Percentiles rank a stretch among this genome's conserved stretches.
These are phyloP conservation scores for Patella ulyssiponensis DNA, from an alignment of 2,888 invertebrate species.

Conservation along the genomic window DNA sequence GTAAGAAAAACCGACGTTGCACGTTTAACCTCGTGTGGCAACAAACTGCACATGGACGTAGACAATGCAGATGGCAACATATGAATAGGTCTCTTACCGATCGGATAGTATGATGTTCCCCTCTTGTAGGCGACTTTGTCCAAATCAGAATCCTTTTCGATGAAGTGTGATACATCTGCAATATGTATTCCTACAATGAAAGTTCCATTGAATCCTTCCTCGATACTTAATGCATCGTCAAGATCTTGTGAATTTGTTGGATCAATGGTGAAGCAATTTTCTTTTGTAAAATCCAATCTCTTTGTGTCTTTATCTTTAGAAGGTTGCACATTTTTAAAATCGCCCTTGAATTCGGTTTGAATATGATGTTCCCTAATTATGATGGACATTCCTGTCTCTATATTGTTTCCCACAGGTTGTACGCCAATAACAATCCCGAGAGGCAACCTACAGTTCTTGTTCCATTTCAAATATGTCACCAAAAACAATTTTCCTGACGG, in stretches of 20 bases:
- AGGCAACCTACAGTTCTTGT: conserved; percentile 52
- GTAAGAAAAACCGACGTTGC: conserved; percentile 58
- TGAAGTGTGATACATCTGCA: conserved; percentile 58
- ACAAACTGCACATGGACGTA: conserved; percentile 54
- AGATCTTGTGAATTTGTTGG: conserved; percentile 38
- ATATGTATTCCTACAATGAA: conserved; percentile 63
- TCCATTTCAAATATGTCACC: conserved; percentile 64
- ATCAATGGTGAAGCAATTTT: conserved; percentile 57
- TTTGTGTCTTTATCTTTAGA: conserved; percentile 13
- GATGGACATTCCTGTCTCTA: conserved; percentile 50
- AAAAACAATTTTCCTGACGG: conserved; percentile 58
- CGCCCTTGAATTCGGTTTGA: conserved; percentile 42
- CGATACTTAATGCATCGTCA: conserved; percentile 57
- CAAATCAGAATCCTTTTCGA: conserved; percentile 48
- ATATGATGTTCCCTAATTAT: conserved; percentile 60
- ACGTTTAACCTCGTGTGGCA: conserved; percentile 48
- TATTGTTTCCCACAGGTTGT: conserved; percentile 45
- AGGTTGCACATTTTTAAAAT: conserved; percentile 16
- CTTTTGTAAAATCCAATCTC: conserved; percentile 46
- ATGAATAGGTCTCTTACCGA: conserved; percentile 43
- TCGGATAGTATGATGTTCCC: conserved; percentile 51
- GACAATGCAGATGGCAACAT: conserved; percentile 56
- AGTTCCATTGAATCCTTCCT: conserved; percentile 47
- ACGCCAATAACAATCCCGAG: conserved; percentile 65
- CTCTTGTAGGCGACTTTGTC: conserved; percentile 55